Evolutionary conservation across 1,140 invertebrate genomes (phyloP).

Genomic region (Lamellibrachia luymesi): DNA sequence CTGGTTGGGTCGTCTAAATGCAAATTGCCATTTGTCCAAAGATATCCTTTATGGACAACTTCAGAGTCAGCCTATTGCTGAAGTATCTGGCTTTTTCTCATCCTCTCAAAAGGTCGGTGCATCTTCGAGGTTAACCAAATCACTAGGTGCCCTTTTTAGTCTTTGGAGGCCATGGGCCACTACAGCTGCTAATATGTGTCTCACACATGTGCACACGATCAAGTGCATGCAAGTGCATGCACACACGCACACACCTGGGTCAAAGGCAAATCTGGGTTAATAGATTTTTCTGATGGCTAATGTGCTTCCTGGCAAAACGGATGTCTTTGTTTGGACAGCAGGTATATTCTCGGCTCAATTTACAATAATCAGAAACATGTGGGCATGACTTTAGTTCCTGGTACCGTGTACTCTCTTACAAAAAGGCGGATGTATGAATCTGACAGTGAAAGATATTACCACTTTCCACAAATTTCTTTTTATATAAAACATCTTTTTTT

Average conservation of each 20-base stretch:
- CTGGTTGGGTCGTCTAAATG: neutral
- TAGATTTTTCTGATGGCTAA: neutral
- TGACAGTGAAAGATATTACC: too few species aligned
- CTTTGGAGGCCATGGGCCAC: neutral
- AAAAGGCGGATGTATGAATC: neutral
- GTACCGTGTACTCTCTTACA: neutral
- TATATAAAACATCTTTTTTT: too few species aligned
- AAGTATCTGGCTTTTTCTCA: neutral
- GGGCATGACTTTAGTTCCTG: neutral
- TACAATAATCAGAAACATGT: neutral
- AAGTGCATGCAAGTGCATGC: neutral
- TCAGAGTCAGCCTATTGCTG: neutral
- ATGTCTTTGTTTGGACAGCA: neutral
- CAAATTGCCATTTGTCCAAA: neutral
- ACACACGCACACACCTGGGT: neutral
- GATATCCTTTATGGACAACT: neutral
- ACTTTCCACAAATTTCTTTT: too few species aligned
- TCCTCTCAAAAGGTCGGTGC: neutral
- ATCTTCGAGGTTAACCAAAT: neutral
- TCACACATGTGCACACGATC: neutral
- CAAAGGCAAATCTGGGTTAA: neutral
- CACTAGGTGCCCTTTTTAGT: neutral
- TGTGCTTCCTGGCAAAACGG: neutral
- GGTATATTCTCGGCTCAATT: neutral
- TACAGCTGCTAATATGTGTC: conserved; percentile 1